These are phyloP conservation scores for Gastracanthus pulcherrimus DNA, from an alignment of 2,888 invertebrate genomes.

Conservation along the genomic window DNA sequence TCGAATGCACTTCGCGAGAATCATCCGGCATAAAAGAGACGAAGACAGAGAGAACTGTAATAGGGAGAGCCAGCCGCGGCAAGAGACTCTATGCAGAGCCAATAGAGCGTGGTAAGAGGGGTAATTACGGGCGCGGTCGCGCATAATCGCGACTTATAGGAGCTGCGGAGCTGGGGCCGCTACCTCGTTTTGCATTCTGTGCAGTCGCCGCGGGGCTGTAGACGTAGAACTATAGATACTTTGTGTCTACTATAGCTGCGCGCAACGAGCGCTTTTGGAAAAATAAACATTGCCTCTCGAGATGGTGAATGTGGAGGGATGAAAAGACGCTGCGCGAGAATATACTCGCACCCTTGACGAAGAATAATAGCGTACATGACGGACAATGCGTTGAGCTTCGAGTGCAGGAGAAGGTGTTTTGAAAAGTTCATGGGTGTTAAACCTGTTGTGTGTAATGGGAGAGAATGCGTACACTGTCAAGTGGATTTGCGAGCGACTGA, in stretches of 20 bases:
- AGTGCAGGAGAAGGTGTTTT: conserved; percentile 3
- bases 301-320: no score
- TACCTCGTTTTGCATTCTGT: conserved; percentile 63
- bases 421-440: conserved; percentile 35
- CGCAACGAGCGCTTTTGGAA: no score
- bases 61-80: not conserved
- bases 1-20: conserved; percentile 48
- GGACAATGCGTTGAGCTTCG: no score
- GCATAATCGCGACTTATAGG: conserved; percentile 62
- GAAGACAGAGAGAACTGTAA: conserved; percentile 26
- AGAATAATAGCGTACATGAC: not conserved
- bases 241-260: no score
- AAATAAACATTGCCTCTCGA: no score
- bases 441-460: conserved; percentile 1
- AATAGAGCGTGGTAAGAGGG: conserved; percentile 71
- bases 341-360: not conserved
- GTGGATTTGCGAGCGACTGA: not conserved
- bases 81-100: conserved; percentile 57
- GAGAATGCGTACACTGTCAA: not conserved
- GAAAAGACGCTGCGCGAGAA: no score
- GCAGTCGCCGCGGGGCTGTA: no score
- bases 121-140: conserved; percentile 72
- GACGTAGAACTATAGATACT: no score
- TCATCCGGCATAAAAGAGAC: conserved; percentile 1
- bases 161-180: no score